Base-by-base conservation (phyloP, 1,140 invertebrate species). In the Drosophila trapezifrons region DNA sequence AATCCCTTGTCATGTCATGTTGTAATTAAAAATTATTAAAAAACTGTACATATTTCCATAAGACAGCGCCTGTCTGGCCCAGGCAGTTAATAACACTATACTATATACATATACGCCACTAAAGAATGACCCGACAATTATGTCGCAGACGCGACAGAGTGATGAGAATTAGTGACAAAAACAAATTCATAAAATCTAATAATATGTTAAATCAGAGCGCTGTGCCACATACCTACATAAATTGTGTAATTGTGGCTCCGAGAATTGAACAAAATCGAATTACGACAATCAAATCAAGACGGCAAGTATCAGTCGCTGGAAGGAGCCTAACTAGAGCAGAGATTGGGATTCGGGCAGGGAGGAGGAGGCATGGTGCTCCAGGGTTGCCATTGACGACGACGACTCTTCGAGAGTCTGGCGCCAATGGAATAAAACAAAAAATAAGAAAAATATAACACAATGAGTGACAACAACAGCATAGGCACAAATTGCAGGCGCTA, bases 1-100 rank as follows among this genome's bases (percentile, higher is more conserved):
- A 86, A 87, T 87, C 84, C 84, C 80, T 78, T 84, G 83, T 89
- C 83, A 89, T 87, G 84, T 89, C 84, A 89, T 83, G 76, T 77
- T 80, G 83, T 79, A 89, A 87, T 89, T 89, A 78, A 84, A 87
- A 87, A 78, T 69, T 71, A 87, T 77, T 71, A 70, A 74, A 74
- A 82, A 71, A 56, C 22, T 55, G 29, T 63, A 37, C 13, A 52
- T 15, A 52, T 71, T 71, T 47, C 42, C 52, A 69, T 52, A 65
- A 65, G 70, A 66, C 56, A 81, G 70, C 46, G 27, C 37, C 55
- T 59, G 47, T 42, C 38, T 40, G 22, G 47, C 46, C 29, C 29
- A 63, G 55, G 29, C 63, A 57, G 62, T 76, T 54, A 67, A 76
- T 76, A 47, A 38, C 49, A 47, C 64, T 49, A 38, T 55, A 47